Evolutionary conservation across 2,113 vertebrate genomes (phyloP), one percentile per base, ranked within the genome.

Genomic region (Rafetus swinhoei): DNA sequence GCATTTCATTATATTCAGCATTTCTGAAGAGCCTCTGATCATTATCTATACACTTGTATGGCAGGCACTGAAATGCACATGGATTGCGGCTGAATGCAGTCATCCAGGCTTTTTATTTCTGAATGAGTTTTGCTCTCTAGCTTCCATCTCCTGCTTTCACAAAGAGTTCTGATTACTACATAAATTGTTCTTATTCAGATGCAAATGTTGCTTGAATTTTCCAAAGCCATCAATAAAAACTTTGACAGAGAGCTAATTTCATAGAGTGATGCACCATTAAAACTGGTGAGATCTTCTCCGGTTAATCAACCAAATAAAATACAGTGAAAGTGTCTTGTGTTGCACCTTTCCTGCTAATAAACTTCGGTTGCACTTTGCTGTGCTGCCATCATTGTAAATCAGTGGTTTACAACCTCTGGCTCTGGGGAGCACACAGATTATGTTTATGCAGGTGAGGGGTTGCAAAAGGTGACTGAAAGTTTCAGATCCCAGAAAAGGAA

Each of bases 1-100:
- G 22, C 19, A n/a, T 87, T 93, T 93, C 52, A 81, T 86, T 93
- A 79, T 57, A 69, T 79, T 86, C 80, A 86, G 39, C 19, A 81
- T 39, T 82, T 86, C 19, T 27, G 3, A 93, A 88, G 32, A 85
- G 29, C 19, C 13, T 84, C 35, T 79, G 32, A 74, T 89, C 25
- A 62, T 79, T 76, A 82, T 62, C 27, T 77, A 2, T 54, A 2
- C 74, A 79, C 60, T 50, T 87, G 32, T 86, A 90, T 53, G 83
- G 25, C 81, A 94, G 50, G 13, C 9, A 86, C 76, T 85, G 52
- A 82, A 65, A 52, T 27, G 29, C 3, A 62, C 90, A 57, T 86
- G 55, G 29, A 77, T 6, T 14, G 55, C 65, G 35, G 39, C 13
- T 84, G 55, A 90, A 79, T 89, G 45, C 35, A 96, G 79, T 22